Evolutionary conservation across 2,797 vertebrate genomes (phyloP).

Genomic region (Galago senegalensis): DNA sequence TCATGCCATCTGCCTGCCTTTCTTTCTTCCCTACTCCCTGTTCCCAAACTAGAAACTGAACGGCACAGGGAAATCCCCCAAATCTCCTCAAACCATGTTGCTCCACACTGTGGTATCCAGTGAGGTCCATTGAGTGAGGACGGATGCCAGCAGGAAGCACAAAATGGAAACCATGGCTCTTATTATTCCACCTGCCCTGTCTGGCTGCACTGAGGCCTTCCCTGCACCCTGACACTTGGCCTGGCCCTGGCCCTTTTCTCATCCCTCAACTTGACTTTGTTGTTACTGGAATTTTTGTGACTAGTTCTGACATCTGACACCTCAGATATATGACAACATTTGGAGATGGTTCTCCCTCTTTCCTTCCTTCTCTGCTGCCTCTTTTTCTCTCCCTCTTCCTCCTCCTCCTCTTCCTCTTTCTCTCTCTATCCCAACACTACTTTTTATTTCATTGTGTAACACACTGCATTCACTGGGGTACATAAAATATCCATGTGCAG

Average conservation of each 20-base stretch:
- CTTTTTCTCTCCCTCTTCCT: fast-evolving
- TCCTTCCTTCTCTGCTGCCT: fast-evolving
- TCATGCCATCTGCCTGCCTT: fast-evolving
- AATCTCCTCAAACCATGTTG: neutral
- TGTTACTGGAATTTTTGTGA: neutral
- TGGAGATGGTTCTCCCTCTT: neutral
- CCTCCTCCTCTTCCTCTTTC: neutral
- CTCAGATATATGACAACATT: neutral
- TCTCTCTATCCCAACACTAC: neutral
- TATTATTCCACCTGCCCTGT: fast-evolving
- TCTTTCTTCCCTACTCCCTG: neutral
- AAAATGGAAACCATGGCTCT: neutral
- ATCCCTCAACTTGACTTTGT: neutral
- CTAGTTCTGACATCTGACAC: neutral
- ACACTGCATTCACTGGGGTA: neutral
- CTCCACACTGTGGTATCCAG: neutral
- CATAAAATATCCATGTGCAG: neutral
- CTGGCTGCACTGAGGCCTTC: no score
- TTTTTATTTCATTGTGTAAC: neutral
- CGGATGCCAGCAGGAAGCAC: neutral
- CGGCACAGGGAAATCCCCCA: neutral
- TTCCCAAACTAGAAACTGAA: neutral
- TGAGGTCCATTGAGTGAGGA: neutral
- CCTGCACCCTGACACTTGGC: no score
- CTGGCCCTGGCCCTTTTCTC: neutral